These are phyloP conservation scores for Pantherophis alleghaniensis DNA, from an alignment of 2,797 vertebrate genomes.

Conservation along the genomic window DNA sequence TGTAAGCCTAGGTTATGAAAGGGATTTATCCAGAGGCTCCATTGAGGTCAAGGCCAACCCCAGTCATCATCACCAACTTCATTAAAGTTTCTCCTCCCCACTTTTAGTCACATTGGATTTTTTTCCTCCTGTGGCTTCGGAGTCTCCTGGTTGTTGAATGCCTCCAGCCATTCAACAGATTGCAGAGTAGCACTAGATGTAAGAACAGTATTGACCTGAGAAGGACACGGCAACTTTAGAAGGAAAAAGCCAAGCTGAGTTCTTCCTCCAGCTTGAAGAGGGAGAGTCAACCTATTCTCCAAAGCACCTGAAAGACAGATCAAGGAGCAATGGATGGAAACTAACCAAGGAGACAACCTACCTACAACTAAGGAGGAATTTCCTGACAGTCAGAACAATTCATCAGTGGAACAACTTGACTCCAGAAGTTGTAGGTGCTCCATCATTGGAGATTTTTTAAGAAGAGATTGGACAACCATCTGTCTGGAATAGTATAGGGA, in stretches of 20 bases:
- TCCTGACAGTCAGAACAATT: background rate
- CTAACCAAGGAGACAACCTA: background rate
- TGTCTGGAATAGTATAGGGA: background rate
- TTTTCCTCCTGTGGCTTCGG: background rate
- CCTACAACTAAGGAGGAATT: background rate
- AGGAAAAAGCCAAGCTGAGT: slow-evolving; percentile 50
- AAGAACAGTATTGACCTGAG: background rate
- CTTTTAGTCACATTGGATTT: slow-evolving; percentile 3
- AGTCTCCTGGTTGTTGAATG: slow-evolving; percentile 22
- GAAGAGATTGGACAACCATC: background rate
- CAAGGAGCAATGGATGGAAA: background rate
- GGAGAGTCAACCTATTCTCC: background rate
- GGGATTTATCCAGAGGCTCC: background rate
- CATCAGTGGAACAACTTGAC: background rate
- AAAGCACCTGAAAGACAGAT: background rate
- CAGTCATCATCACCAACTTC: background rate
- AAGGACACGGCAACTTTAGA: background rate
- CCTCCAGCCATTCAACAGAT: slow-evolving; percentile 36
- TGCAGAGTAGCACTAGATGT: slow-evolving; percentile 2
- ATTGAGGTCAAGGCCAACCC: background rate
- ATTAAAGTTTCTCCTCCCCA: slow-evolving; percentile 1
- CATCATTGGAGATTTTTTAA: background rate
- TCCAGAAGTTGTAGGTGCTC: background rate
- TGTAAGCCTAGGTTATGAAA: background rate
- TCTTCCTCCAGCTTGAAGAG: slow-evolving; percentile 9